A percentile compares a stretch with the other conserved stretches of the same genome.
These are phyloP conservation scores for Geopemphigus sp. DNA, from an alignment of 1,140 invertebrate genomes.

Conservation along the genomic window DNA sequence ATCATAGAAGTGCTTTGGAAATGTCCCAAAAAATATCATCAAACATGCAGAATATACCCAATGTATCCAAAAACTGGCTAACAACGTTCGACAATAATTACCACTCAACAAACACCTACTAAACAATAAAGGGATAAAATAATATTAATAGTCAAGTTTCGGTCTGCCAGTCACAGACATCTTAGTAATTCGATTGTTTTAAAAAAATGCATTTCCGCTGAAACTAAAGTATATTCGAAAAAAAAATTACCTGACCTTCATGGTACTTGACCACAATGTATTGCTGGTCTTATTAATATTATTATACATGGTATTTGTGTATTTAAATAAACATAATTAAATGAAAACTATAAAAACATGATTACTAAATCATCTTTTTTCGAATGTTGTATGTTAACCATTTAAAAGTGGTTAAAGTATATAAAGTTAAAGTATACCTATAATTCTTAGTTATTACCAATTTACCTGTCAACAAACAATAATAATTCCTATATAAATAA, in stretches of 20 bases:
- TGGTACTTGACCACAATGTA: constrained; percentile 24
- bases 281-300: neutral
- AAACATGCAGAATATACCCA: constrained; percentile 10
- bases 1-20: constrained; percentile 1
- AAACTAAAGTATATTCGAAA: constrained; percentile 7
- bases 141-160: constrained; percentile 4
- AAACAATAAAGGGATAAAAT: constrained; percentile 17
- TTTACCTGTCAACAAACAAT: no score
- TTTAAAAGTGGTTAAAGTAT: neutral
- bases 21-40: constrained; percentile 28
- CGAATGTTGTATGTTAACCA: neutral
- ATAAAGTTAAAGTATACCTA: no score
- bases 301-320: neutral
- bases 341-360: neutral
- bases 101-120: constrained; percentile 7
- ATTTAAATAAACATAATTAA: constrained; percentile 3
- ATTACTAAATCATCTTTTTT: no score
- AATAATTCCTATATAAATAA: no score
- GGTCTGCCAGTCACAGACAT: constrained; percentile 41
- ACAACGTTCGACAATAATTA: constrained; percentile 26
- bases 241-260: constrained; percentile 41
- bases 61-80: neutral
- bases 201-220: constrained; percentile 31
- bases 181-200: constrained; percentile 43
- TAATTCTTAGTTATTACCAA: no score